A percentile compares a stretch with the other conserved stretches of the same genome.
Conservation (phyloP, 2,888 invertebrate genomes). For the Tholera decimalis region DNA sequence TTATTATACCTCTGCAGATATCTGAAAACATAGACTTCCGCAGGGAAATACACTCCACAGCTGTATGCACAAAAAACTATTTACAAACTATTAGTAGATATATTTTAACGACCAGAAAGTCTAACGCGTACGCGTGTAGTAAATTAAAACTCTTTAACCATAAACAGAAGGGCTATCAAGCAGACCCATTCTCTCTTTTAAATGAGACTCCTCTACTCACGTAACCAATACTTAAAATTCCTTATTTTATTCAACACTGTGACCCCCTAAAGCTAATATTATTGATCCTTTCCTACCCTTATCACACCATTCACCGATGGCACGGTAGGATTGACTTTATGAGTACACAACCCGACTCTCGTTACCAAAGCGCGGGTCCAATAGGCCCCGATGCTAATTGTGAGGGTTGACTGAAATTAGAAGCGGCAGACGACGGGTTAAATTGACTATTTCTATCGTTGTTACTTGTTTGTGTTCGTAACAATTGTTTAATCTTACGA, state of each 20-base stretch:
- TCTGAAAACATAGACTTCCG: too few relatives aligned
- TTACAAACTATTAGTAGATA: too few relatives aligned
- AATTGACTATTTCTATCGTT: conserved; percentile 56
- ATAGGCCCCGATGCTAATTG: conserved; percentile 73
- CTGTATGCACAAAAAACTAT: too few relatives aligned
- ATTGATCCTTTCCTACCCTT: conserved; percentile 54
- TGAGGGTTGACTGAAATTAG: conserved; percentile 73
- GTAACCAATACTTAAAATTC: conserved; percentile 23
- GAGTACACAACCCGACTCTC: conserved; percentile 58
- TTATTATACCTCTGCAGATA: too few relatives aligned
- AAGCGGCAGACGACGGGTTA: conserved; percentile 62
- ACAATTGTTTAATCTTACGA: conserved; percentile 22
- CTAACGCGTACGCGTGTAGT: too few relatives aligned
- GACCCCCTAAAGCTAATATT: conserved; percentile 46
- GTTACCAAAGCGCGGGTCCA: conserved; percentile 68
- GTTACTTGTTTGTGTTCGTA: conserved; percentile 42
- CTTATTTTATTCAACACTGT: conserved; percentile 23
- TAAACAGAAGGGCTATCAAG: background rate
- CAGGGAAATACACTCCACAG: too few relatives aligned
- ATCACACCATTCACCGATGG: conserved; percentile 46
- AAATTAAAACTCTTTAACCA: background rate
- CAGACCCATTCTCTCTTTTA: background rate
- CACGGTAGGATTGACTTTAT: conserved; percentile 53
- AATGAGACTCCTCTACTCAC: background rate
- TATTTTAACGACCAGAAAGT: too few relatives aligned